Base-by-base conservation (phyloP, 2,797 vertebrate genomes). In the Heterohyrax brucei region DNA sequence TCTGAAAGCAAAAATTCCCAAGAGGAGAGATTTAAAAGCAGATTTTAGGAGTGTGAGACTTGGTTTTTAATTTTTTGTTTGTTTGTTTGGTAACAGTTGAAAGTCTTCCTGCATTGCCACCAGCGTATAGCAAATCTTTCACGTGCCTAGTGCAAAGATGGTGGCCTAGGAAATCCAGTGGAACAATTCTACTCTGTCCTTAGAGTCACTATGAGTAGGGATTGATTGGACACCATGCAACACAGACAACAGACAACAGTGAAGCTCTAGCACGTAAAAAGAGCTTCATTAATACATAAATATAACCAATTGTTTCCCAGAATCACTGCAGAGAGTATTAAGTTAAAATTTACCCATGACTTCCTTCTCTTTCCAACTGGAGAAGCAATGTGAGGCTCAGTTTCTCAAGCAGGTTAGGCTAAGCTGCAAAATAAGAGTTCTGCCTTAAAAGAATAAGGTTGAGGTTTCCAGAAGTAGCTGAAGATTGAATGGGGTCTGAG, bases 261-360 rank as follows among this genome's bases (percentile, higher is more conserved):
- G 21, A 83, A 75, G 30, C 9, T 28, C 61, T 68, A 82, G 68
- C 68, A 80, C 7, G 33, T 21, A 30, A 50, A 18, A 87, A 19
- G 59, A 80, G 14, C 33, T 70, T 33, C 64, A 44, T 89, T 61
- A 93, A 72, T 7, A 79, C 1, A n/a, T 53, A 21, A 73, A 75
- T 9, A 2, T 16, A 77, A 21, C 9, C 73, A 68, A 6, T 12
- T n/a, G 4, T 87, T 95, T 91, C 82, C 73, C 88, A 79, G 44
- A 81, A 93, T 48, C 19, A 33, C 73, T 87, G 92, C 79, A 85
- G 78, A 90, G 39, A 77, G 28, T 10, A 87, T 13, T 50, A 83
- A 77, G 61, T 94, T 87, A 82, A 84, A 68, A 73, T 53, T 8
- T 22, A 24, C 46, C 12, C n/a, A 0, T 18, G 53, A 68, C 28